Conservation (phyloP, 2,797 vertebrate genomes). For the Schizopygopsis malacanthus region DNA sequence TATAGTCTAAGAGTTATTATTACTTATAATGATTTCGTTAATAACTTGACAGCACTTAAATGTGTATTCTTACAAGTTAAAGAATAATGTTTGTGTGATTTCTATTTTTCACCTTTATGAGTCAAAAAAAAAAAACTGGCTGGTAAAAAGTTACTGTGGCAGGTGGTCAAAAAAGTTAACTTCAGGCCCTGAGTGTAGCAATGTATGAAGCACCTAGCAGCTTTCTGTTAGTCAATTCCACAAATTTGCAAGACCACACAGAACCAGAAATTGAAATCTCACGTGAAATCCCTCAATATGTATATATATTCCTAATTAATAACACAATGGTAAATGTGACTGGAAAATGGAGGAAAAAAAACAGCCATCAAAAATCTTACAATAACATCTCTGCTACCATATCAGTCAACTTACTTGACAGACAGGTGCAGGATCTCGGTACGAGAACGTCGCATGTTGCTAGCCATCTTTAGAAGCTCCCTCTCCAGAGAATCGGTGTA, state of each 20-base stretch:
- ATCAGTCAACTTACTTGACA: slow-evolving; percentile 79
- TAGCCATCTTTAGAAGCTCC: slow-evolving; percentile 83
- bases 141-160: too few species aligned
- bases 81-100: too few species aligned
- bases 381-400: background rate
- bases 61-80: too few species aligned
- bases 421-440: slow-evolving; percentile 86
- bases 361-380: background rate
- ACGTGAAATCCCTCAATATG: background rate
- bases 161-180: too few species aligned
- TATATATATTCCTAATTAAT: background rate
- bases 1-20: too few species aligned
- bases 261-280: background rate
- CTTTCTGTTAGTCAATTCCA: background rate
- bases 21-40: too few species aligned
- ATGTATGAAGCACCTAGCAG: background rate
- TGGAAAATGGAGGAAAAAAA: background rate
- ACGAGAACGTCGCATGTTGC: slow-evolving; percentile 83
- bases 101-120: too few species aligned
- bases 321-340: background rate
- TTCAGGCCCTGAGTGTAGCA: too few species aligned
- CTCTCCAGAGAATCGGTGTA: slow-evolving; percentile 84
- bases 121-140: too few species aligned
- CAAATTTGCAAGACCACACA: background rate
- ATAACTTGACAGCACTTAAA: too few species aligned